Conservation (phyloP, 2,888 invertebrate species). For the Andrena fulva region DNA sequence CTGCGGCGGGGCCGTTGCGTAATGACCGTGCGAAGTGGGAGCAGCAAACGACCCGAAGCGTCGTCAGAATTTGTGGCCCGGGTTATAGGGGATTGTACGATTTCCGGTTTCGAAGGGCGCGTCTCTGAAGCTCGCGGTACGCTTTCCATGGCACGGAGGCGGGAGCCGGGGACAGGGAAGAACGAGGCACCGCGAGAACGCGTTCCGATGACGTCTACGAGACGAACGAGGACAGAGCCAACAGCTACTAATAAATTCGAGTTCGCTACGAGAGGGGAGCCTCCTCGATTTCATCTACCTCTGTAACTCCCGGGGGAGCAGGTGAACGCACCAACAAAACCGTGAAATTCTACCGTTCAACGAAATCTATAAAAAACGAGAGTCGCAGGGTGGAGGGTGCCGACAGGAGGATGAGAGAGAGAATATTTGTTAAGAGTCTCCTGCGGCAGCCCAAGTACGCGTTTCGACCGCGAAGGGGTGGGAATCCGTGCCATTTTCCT, state of each 20-base stretch:
- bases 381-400: not conserved
- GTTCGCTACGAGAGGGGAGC: not conserved
- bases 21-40: not conserved
- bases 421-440: not conserved
- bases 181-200: not conserved
- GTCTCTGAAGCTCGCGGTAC: not conserved
- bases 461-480: not conserved
- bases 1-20: not conserved
- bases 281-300: not conserved
- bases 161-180: too few relatives aligned
- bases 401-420: not conserved
- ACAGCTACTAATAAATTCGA: not conserved
- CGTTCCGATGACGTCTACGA: not conserved
- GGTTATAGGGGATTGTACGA: not conserved
- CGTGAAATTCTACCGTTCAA: not conserved
- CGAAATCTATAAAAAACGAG: not conserved
- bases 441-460: not conserved
- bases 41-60: slow-evolving; percentile 5
- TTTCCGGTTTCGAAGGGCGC: not conserved
- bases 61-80: slow-evolving; percentile 5
- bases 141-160: too few relatives aligned
- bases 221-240: not conserved
- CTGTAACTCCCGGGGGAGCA: not conserved
- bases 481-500: not conserved
- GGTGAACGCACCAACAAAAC: not conserved